Evolutionary conservation across 35 echinoderm and acorn worm species (phyloP), one percentile per base, ranked within the genome.

Genomic region (Ophiothrix spiculata): DNA sequence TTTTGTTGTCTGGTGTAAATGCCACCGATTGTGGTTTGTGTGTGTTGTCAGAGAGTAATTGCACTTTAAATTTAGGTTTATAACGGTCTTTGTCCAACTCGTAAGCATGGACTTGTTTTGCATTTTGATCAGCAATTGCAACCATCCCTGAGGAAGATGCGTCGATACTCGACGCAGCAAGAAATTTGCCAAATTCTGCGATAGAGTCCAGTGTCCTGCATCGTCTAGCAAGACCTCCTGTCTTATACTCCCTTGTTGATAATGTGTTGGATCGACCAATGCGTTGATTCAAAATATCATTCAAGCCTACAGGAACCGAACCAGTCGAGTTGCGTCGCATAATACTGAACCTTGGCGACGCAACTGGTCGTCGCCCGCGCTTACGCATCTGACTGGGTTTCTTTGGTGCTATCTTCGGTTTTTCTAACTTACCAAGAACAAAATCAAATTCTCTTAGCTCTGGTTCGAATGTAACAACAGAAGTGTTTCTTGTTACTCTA

Each of bases 21-120:
- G 60, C 60, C 60, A 69, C 60, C 60, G 29, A 25, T 69, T 69
- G 60, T n/a, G 60, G 60, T n/a, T 69, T 69, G 60, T 69, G 60
- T 28, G 17, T 69, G 60, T 69, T 69, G 1, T 69, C 60, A 69
- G 60, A 4, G 16, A n/a, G 3, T 28, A 69, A 69, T n/a, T 69
- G 60, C 8, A 69, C 10, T n/a, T 28, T 15, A 10, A 15, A n/a
- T 69, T n/a, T 69, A 2, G 29, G 6, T 69, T 69, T 69, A 69
- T 69, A 69, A 4, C 23, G 60, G 2, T 69, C 60, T 12, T 69
- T 28, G 3, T 69, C 60, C 23, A 69, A 69, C 8, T 1, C 60
- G 25, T 69, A 69, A 25, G 29, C 23, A 69, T 1, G 25, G 60
- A 69, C 60, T 25, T 69, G 60, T 69, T 69, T 69, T 4, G 60